phyloP scores from a whole-genome alignment of 2,888 invertebrate genomes.

The Amiota minor region DNA sequence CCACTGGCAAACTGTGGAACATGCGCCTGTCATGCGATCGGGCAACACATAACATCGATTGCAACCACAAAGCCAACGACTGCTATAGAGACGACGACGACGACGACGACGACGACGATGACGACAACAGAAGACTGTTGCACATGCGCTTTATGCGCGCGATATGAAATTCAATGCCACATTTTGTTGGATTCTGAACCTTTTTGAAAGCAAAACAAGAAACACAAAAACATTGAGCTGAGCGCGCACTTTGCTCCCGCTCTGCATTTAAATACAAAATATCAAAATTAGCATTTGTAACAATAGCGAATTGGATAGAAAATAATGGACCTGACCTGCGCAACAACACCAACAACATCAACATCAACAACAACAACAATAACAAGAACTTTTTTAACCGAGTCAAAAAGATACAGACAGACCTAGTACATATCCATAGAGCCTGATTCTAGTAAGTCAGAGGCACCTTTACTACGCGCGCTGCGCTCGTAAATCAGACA shows the following conservation, averaged over 20 bases:
- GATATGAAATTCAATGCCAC: slow-evolving; percentile 65
- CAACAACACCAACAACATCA: slow-evolving; percentile 40
- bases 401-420: too few relatives aligned
- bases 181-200: background rate
- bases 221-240: slow-evolving; percentile 31
- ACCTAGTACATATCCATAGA: too few relatives aligned
- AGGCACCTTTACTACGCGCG: background rate
- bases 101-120: slow-evolving; percentile 44
- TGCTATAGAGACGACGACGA: slow-evolving; percentile 52
- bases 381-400: slow-evolving; percentile 54
- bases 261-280: slow-evolving; percentile 70
- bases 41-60: slow-evolving; percentile 69
- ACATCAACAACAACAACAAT: slow-evolving; percentile 35
- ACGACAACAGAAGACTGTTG: slow-evolving; percentile 34
- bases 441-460: too few relatives aligned
- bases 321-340: slow-evolving; percentile 67
- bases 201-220: slow-evolving; percentile 53
- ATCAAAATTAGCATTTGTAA: slow-evolving; percentile 72
- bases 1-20: slow-evolving; percentile 59
- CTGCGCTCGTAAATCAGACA: slow-evolving; percentile 59
- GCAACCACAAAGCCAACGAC: slow-evolving; percentile 58
- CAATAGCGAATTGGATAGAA: slow-evolving; percentile 68
- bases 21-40: slow-evolving; percentile 68
- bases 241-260: slow-evolving; percentile 27
- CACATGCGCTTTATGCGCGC: slow-evolving; percentile 55